Evolutionary conservation across 2,113 vertebrate species (phyloP).

Genomic region (Reinhardtius hippoglossoides): DNA sequence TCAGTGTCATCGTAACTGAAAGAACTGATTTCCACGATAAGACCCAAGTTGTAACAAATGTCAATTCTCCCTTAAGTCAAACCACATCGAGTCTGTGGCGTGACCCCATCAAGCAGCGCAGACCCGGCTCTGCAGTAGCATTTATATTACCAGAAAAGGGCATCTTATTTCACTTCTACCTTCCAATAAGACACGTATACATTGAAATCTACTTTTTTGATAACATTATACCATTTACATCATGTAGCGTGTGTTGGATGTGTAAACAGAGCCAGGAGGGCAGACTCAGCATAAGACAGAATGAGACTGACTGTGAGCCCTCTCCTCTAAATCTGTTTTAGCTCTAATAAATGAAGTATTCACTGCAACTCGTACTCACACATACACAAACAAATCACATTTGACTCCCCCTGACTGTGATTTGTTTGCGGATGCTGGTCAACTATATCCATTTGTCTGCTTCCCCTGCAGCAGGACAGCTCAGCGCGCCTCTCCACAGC

Average conservation of each 20-base stretch:
- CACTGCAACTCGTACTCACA: constrained; percentile 18
- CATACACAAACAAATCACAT: constrained; percentile 65
- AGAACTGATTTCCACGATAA: background rate
- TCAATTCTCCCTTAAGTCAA: background rate
- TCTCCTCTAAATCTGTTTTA: constrained; percentile 25
- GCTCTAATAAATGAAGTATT: constrained; percentile 64
- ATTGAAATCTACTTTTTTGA: too few relatives aligned
- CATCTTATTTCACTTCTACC: background rate
- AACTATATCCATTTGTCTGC: constrained; percentile 76
- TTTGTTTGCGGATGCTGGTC: constrained; percentile 79
- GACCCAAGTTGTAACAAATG: background rate
- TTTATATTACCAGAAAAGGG: background rate
- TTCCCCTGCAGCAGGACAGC: constrained; percentile 62
- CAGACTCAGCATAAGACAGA: background rate
- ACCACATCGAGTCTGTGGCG: background rate
- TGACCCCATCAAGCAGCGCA: background rate
- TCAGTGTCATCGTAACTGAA: background rate
- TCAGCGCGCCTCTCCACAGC: constrained; percentile 47
- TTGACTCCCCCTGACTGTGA: constrained; percentile 59
- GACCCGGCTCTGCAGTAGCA: background rate
- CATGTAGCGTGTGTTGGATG: background rate
- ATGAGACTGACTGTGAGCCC: constrained; percentile 15
- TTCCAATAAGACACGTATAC: background rate
- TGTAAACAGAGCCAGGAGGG: background rate
- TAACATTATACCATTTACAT: background rate